phyloP scores from a whole-genome alignment of 2,888 invertebrate species.

The Bimastos eiseni region DNA sequence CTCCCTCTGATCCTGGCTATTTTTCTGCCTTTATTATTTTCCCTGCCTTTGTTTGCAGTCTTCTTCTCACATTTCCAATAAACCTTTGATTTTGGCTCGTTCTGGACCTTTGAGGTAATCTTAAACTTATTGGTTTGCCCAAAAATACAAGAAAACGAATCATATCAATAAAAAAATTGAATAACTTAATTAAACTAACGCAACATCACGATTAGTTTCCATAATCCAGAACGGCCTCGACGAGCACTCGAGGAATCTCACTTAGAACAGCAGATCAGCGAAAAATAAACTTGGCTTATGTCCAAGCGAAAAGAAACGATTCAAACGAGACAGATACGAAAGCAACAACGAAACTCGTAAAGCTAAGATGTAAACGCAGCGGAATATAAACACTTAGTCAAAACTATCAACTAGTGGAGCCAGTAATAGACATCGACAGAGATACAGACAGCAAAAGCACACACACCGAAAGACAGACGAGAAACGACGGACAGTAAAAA shows the following conservation, averaged over 20 bases:
- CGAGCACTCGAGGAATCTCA: background rate
- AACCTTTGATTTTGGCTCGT: background rate
- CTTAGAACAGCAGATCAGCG: background rate
- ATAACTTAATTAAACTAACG: background rate
- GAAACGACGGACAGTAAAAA: background rate
- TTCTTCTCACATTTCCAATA: background rate
- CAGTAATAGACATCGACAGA: background rate
- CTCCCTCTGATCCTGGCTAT: no score
- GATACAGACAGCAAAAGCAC: background rate
- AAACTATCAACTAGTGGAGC: background rate
- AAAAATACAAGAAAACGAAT: background rate
- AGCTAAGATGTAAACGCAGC: conserved; percentile 13
- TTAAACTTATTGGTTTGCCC: background rate
- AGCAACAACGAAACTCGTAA: background rate
- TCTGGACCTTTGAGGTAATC: background rate
- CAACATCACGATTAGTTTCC: background rate
- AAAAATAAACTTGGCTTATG: background rate
- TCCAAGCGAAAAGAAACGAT: conserved; percentile 3
- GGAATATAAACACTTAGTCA: background rate
- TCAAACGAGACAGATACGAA: background rate
- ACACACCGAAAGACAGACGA: conserved; percentile 1
- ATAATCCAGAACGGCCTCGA: background rate
- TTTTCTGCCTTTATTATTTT: no score
- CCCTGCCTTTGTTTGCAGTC: background rate
- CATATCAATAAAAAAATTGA: background rate